Evolutionary conservation across 2,113 vertebrate species (phyloP), one percentile per base, ranked within the genome.

Genomic region (Psettodes erumei): DNA sequence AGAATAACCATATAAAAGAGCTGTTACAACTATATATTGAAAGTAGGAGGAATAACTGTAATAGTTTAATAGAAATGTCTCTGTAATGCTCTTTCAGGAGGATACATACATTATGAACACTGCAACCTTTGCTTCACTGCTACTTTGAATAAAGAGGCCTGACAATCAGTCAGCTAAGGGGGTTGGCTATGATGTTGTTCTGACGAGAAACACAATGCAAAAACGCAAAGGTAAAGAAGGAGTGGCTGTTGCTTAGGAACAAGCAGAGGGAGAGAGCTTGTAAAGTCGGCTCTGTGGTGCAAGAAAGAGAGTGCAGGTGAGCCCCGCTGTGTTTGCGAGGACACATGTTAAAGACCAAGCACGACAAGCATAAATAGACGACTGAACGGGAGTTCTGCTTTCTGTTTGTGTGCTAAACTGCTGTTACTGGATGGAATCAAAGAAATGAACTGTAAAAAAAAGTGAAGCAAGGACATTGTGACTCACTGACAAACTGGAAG

Each of bases 191-290:
- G 76, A 51, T 70, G 78, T 86, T 86, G 78, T 84, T 79, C 86
- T 87, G 82, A 88, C 60, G 84, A 87, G 84, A 89, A 86, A 84
- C 87, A 88, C 87, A 86, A 90, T 92, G 88, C 88, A 87, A 93
- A 87, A 91, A 90, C 78, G 79, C 72, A 90, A 88, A 83, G 89
- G 88, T 91, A 93, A 93, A 93, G 92, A 94, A 91, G 93, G 91
- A 91, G 86, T 79, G 92, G 85, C 87, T 88, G 93, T 93, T 93
- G 91, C 90, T 85, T 81, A 77, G 93, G 33, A 88, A 94, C 89
- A 79, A 42, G 68, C 65, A 37, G 70, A 77, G 74, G 68, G 73
- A 82, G 84, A 82, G 75, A 79, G 86, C 66, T 83, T 66, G 79
- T 89, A 86, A 83, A 89, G 83, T 77, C 35, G 77, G 71, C 75